Evolutionary conservation across 2,888 invertebrate species (phyloP), one percentile per base, ranked within the genome.

Genomic region (Sminthurinus aureus): DNA sequence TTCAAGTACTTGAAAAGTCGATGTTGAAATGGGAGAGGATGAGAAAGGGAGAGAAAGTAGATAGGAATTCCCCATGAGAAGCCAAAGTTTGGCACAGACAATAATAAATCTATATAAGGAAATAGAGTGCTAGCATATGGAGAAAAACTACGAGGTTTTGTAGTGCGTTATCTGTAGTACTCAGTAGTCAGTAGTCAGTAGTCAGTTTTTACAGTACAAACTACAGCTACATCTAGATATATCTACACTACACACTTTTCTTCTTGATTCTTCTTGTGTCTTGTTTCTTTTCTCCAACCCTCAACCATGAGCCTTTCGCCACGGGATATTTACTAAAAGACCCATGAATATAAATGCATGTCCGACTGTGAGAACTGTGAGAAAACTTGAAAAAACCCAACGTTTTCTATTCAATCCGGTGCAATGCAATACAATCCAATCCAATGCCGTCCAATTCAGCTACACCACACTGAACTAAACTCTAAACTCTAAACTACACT

Each of bases 281-380:
- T n/a, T 38, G 6, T 38, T 38, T 38, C n/a, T 38, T 38, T 38
- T 58, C 18, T 18, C 2, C 58, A 58, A 58, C 58, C 71, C 58
- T 52, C 20, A 22, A 22, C 51, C 9, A 20, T 13, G 74, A 22
- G 52, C 20, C 4, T 26, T n/a, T 74, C 22, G 66, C 74, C 58
- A 20, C 71, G 51, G 79, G 79, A 79, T 79, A 71, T 79, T 79
- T 79, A 69, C 51, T 22, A 26, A 20, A 22, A 24, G 20, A 69
- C 69, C 79, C 74, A 64, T 74, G 74, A 81, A 81, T 81, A 81
- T 74, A 81, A 81, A 81, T 74, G 74, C 58, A 64, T 58, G 74
- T 81, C 52, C 51, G 79, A 79, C 20, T 67, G 79, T 13, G 51
- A 67, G 51, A 24, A 71, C 13, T 11, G 22, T 11, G 67, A 67